Base-by-base conservation (phyloP, 2,113 vertebrate species). In the Lontra canadensis region DNA sequence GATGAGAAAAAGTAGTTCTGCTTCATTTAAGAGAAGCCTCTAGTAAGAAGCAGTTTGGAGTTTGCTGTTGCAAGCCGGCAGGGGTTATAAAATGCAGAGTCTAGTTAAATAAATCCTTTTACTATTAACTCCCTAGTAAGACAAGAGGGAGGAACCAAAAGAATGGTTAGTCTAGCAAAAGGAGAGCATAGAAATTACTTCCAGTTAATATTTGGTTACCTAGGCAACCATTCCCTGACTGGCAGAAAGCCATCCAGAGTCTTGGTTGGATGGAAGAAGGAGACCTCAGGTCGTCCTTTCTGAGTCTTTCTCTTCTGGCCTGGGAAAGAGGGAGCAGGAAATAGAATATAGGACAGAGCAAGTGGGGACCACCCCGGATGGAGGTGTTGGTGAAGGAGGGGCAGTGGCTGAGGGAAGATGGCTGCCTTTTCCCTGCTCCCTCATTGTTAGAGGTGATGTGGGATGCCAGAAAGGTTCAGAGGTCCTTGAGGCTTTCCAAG, bases 101-200 rank as follows among this genome's bases (percentile, higher is more conserved):
- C 78, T 96, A 67, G 90, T 98, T 97, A 98, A 97, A 97, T 96
- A 97, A 97, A 97, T 97, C 71, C 94, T 96, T 96, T 96, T 74
- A 80, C 94, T 97, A 95, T 97, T 95, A 95, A 97, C 92, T 96
- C 74, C 36, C 81, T 76, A 90, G 80, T 90, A 90, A 95, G 94
- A 96, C 84, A 97, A 67, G 71, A 95, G 52, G 57, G 79, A 94
- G 71, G 57, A 78, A 92, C 76, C 84, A 52, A 78, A 92, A 92
- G 87, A 88, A 84, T 92, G 76, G 34, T 36, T 87, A 89, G 69
- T 95, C 29, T 63, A 81, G 44, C 34, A 78, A 81, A 95, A 65
- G 67, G 21, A 92, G 67, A 87, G 52, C 49, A 83, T 31, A 87
- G 52, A 67, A 96, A 81, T 96, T 81, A 78, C 65, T 92, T 88